phyloP scores from a whole-genome alignment of 2,797 vertebrate species.

The Falco columbarius region DNA sequence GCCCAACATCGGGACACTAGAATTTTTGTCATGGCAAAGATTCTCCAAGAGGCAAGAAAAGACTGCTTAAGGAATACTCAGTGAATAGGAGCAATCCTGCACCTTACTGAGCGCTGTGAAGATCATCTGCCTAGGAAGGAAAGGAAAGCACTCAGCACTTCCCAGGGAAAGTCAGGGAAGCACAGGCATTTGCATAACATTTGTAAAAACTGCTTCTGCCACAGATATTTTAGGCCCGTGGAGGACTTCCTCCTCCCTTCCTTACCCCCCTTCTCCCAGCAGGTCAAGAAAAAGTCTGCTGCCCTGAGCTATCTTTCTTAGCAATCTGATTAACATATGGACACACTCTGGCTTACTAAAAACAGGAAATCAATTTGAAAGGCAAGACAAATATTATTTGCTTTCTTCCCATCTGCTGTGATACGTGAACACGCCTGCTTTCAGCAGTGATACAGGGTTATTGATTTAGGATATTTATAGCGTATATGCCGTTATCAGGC shows the following conservation, averaged over 20 bases:
- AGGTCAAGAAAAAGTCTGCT: constrained; percentile 41
- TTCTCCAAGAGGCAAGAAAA: neutral
- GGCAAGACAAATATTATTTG: constrained; percentile 71
- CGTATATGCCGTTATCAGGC: constrained; percentile 22
- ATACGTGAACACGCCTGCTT: constrained; percentile 37
- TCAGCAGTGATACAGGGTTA: constrained; percentile 33
- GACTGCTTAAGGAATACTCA: neutral
- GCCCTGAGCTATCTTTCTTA: constrained; percentile 62
- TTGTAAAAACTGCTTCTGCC: neutral
- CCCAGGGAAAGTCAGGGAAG: neutral
- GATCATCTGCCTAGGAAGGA: neutral
- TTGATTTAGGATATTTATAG: constrained; percentile 65
- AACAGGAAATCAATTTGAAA: constrained; percentile 72
- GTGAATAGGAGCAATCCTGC: neutral
- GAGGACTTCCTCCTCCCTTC: constrained; percentile 17
- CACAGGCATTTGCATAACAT: neutral
- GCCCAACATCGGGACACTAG: fast-evolving
- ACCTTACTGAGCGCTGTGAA: neutral
- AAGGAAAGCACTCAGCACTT: neutral
- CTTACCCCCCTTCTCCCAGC: neutral
- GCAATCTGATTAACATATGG: constrained; percentile 77
- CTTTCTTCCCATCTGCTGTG: constrained; percentile 72
- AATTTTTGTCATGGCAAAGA: neutral
- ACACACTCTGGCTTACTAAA: constrained; percentile 55
- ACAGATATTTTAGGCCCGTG: neutral